These are phyloP conservation scores for Bugula neritina DNA, from an alignment of 2,888 invertebrate species.

Conservation along the genomic window DNA sequence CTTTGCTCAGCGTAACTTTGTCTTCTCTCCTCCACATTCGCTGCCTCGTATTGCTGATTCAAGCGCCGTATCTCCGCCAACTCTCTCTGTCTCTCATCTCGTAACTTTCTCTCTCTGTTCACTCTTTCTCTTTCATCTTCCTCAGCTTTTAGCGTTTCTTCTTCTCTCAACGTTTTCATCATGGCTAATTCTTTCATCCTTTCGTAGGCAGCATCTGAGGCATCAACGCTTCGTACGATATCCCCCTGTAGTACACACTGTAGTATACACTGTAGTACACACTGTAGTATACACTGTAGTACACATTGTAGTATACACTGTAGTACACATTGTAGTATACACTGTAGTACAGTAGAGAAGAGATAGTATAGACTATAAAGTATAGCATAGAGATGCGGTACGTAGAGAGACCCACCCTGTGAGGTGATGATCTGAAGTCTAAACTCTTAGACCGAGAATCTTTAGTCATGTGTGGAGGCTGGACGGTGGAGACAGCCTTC, in stretches of 20 bases:
- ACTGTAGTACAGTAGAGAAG: too few relatives aligned
- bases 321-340: too few relatives aligned
- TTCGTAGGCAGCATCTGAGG: slow-evolving; percentile 21
- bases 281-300: too few relatives aligned
- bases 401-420: too few relatives aligned
- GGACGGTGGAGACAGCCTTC: slow-evolving; percentile 15
- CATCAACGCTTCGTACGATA: slow-evolving; percentile 15
- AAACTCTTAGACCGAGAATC: slow-evolving; percentile 13
- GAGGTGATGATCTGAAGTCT: not conserved
- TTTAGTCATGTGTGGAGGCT: not conserved
- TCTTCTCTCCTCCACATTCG: slow-evolving; percentile 1
- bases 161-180: slow-evolving; percentile 34
- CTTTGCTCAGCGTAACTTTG: slow-evolving; percentile 15
- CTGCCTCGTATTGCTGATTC: slow-evolving; percentile 29
- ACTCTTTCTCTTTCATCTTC: slow-evolving; percentile 30
- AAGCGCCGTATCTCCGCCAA: slow-evolving; percentile 26
- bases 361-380: too few relatives aligned
- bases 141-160: slow-evolving; percentile 33
- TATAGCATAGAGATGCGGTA: too few relatives aligned
- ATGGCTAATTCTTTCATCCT: slow-evolving; percentile 6
- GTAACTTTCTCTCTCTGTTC: not conserved
- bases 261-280: too few relatives aligned
- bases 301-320: too few relatives aligned
- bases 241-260: too few relatives aligned
- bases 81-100: slow-evolving; percentile 27